phyloP scores from a whole-genome alignment of 2,888 invertebrate genomes.

The Smittia aterrima region DNA sequence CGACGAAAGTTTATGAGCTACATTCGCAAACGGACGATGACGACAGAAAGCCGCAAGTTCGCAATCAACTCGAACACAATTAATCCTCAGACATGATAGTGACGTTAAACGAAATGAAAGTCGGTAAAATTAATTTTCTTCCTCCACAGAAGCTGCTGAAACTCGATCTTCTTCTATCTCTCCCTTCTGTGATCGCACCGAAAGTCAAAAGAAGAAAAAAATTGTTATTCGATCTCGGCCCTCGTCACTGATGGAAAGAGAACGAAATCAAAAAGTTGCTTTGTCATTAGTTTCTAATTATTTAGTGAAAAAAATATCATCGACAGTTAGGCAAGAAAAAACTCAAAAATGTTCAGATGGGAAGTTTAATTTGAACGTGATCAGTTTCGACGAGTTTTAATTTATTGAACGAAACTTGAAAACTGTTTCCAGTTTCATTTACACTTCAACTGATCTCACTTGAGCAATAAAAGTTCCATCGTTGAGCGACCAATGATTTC shows the following conservation, averaged over 20 bases:
- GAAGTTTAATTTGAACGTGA: conserved; percentile 11
- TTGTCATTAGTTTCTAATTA: conserved; percentile 39
- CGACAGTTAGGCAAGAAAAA: conserved; percentile 3
- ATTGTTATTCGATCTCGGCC: not conserved
- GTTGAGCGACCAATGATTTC: not conserved
- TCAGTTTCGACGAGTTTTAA: not conserved
- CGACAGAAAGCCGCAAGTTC: too few species aligned
- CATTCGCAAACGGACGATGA: too few species aligned
- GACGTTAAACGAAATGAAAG: not conserved
- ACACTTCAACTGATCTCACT: not conserved
- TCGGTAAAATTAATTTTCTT: conserved; percentile 5
- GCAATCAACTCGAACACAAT: too few species aligned
- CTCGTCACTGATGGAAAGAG: not conserved
- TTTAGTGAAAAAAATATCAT: conserved; percentile 21
- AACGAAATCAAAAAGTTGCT: conserved; percentile 32
- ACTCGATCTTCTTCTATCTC: not conserved
- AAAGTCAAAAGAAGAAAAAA: too few species aligned
- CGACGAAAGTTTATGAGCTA: not conserved
- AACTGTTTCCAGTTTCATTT: not conserved
- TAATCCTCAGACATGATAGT: too few species aligned
- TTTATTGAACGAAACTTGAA: not conserved
- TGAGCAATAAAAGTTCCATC: not conserved
- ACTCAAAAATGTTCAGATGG: not conserved
- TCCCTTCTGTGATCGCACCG: conserved; percentile 15
- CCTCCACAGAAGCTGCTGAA: not conserved